phyloP scores from a whole-genome alignment of 2,113 vertebrate genomes.

The Nansenia antarctica region DNA sequence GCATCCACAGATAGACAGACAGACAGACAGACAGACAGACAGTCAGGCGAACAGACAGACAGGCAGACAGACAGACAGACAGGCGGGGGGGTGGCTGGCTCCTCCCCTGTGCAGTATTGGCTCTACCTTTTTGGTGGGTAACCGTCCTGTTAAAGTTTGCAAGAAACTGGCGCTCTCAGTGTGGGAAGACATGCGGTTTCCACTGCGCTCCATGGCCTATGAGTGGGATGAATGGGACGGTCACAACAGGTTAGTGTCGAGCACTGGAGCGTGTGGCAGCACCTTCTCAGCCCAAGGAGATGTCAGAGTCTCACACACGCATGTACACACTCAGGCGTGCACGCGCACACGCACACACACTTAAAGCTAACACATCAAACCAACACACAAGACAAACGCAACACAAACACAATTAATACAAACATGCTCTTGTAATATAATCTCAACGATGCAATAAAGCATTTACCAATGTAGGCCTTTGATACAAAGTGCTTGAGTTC shows the following conservation, averaged over 20 bases:
- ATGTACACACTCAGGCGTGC: slow-evolving; percentile 15
- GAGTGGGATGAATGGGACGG: slow-evolving; percentile 96
- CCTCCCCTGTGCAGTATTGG: slow-evolving; percentile 65
- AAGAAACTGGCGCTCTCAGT: slow-evolving; percentile 99
- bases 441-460: not conserved
- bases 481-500: not conserved
- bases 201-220: slow-evolving; percentile 99
- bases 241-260: slow-evolving; percentile 91
- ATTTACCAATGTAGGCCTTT: not conserved
- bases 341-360: slow-evolving; percentile 1
- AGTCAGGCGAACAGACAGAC: slow-evolving; percentile 58
- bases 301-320: slow-evolving; percentile 28
- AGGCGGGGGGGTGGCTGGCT: slow-evolving; percentile 41
- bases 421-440: not conserved
- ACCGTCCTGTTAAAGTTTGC: slow-evolving; percentile 99
- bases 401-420: not conserved
- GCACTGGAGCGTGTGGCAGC: slow-evolving; percentile 57
- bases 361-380: not conserved
- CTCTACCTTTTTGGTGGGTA: slow-evolving; percentile 99
- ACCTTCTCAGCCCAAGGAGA: slow-evolving; percentile 52
- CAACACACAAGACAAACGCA: not conserved
- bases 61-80: no score
- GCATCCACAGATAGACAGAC: slow-evolving; percentile 71
- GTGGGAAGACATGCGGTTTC: slow-evolving; percentile 99
- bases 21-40: slow-evolving; percentile 51